Base-by-base conservation (phyloP, 2,113 vertebrate genomes). In the Podarcis cretensis region DNA sequence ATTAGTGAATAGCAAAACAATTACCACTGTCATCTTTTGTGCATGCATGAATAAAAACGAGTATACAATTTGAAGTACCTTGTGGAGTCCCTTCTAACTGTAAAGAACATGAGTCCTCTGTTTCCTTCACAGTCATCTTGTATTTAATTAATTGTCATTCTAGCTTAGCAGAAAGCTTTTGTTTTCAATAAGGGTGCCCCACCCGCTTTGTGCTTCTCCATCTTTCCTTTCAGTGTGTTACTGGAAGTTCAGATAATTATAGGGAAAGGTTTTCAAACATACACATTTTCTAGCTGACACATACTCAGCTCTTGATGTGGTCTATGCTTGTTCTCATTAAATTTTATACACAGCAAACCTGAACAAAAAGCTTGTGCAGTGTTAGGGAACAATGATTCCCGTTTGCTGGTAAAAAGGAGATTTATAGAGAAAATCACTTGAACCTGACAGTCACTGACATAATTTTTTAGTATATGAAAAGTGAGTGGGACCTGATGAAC, bases 371-470 rank as follows among this genome's bases (percentile, higher is more conserved):
- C 78, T 43, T 93, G 90, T 95, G 92, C 90, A 85, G 48, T 92
- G 92, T 94, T 94, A 90, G 85, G 93, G 89, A 96, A 95, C 91
- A 94, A 93, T 95, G 95, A 94, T 90, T 96, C 86, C 16, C 93
- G 96, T 96, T 94, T 96, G 83, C 89, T 88, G 90, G 90, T 86
- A 95, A 95, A 95, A 92, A 92, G 83, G 89, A 96, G 94, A 96
- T 94, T 95, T 95, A 94, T 93, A 92, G 92, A 89, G 92, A 92
- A 96, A 96, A 96, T 95, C 90, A 92, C 91, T 96, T 94, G 92
- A 93, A 91, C 94, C 95, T 97, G 96, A 97, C 93, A 96, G 92
- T 92, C 92, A 87, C 90, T 96, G 94, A 95, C 95, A 96, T 95
- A 90, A 92, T 91, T 92, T 93, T 92, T 96, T 80, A 94, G 93